A percentile compares a stretch with the other conserved stretches of the same genome.
Conservation (phyloP, 2,888 invertebrate genomes). For the Siphonodentalium dalli region DNA sequence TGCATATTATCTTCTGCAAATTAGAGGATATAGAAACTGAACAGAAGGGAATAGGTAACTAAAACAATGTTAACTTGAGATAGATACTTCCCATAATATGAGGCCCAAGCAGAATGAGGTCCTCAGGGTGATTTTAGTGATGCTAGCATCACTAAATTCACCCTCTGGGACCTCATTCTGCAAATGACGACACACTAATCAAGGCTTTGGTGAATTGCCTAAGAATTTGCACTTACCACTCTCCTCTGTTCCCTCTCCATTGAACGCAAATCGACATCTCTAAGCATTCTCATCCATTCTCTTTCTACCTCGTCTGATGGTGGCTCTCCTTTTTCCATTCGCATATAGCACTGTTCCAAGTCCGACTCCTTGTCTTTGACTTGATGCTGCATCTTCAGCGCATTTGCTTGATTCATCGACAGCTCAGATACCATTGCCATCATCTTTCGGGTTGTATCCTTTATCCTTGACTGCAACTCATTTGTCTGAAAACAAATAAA, state of each 20-base stretch:
- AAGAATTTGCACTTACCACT: constrained; percentile 39
- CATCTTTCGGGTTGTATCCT: constrained; percentile 63
- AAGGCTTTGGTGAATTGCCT: not conserved
- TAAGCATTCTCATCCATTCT: constrained; percentile 55
- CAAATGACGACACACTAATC: too few relatives aligned
- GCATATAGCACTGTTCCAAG: constrained; percentile 60
- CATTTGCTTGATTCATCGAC: constrained; percentile 64
- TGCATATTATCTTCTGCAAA: too few relatives aligned
- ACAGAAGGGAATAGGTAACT: too few relatives aligned
- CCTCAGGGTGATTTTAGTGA: too few relatives aligned
- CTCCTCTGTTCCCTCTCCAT: constrained; percentile 46
- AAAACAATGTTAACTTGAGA: too few relatives aligned
- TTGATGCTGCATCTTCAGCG: constrained; percentile 58
- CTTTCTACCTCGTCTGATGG: constrained; percentile 58
- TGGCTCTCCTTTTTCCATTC: constrained; percentile 65
- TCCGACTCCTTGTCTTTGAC: constrained; percentile 58
- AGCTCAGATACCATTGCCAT: constrained; percentile 65
- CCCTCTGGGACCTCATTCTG: too few relatives aligned
- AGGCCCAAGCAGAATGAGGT: too few relatives aligned
- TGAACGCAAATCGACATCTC: constrained; percentile 43
- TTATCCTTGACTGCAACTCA: constrained; percentile 58
- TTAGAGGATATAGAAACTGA: too few relatives aligned
- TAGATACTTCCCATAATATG: too few relatives aligned
- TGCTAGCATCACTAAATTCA: too few relatives aligned
- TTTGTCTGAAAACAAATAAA: constrained; percentile 50